Conservation (phyloP, 2,797 vertebrate species). For the Crocodylus rhombifer region DNA sequence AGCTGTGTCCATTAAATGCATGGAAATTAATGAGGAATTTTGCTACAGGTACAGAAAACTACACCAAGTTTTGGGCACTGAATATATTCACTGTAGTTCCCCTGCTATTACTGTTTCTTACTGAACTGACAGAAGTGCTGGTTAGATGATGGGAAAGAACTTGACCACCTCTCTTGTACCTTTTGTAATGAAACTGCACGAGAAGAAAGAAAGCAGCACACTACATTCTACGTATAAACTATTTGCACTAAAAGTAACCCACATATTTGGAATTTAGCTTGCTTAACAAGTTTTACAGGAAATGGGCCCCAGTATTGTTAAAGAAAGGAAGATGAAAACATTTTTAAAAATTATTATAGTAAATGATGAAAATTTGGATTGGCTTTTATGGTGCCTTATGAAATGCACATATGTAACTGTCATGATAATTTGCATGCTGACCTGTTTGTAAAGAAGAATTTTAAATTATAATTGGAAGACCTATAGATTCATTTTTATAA, state of each 20-base stretch:
- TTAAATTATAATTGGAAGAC: background rate
- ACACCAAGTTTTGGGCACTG: background rate
- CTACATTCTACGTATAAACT: background rate
- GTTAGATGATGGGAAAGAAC: background rate
- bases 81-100: fast-evolving
- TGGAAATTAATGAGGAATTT: background rate
- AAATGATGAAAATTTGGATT: background rate
- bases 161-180: background rate
- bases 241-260: background rate
- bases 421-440: conserved; percentile 11
- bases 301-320: background rate
- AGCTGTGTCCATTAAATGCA: background rate
- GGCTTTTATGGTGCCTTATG: background rate
- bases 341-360: background rate
- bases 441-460: conserved; percentile 1
- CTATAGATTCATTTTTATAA: conserved; percentile 15
- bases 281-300: background rate
- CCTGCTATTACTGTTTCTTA: background rate
- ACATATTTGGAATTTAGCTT: background rate
- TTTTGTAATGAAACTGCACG: background rate
- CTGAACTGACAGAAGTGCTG: fast-evolving
- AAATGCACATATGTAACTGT: background rate
- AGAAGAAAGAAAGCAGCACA: fast-evolving
- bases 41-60: background rate
- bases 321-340: background rate